A percentile compares a stretch with the other conserved stretches of the same genome.
Conservation (phyloP, 1,140 invertebrate species). For the Octopus bimaculoides region DNA sequence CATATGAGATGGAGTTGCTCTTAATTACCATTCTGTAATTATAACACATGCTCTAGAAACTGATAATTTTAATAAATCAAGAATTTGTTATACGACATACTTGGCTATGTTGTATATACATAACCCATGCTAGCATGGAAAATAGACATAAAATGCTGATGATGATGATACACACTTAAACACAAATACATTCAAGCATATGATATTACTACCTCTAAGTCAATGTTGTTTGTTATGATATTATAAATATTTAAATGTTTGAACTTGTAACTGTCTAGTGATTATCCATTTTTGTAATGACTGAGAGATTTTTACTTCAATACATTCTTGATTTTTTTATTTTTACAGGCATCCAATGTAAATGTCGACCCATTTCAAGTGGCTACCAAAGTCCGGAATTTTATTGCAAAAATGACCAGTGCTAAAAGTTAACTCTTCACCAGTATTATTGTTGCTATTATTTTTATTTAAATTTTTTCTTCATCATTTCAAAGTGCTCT, state of each 20-base stretch:
- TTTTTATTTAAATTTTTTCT: too few species aligned
- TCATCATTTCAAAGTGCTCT: too few species aligned
- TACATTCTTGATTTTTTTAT: slow-evolving; percentile 14
- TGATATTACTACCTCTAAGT: background rate
- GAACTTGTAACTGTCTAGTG: background rate
- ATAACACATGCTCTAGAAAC: too few species aligned
- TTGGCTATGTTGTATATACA: background rate
- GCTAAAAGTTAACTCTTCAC: too few species aligned
- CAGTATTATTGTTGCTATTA: too few species aligned
- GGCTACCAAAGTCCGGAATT: background rate
- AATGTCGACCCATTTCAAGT: slow-evolving; percentile 50
- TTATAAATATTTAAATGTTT: too few species aligned
- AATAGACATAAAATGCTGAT: too few species aligned
- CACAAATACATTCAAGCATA: background rate
- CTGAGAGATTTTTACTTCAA: background rate
- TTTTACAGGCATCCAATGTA: slow-evolving; percentile 46
- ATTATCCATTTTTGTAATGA: background rate
- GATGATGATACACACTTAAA: background rate
- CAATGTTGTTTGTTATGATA: background rate
- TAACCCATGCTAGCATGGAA: background rate
- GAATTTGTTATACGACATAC: background rate
- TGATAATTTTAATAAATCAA: too few species aligned
- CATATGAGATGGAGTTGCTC: too few species aligned
- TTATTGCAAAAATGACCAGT: background rate
- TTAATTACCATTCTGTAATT: too few species aligned